phyloP scores from a whole-genome alignment of 2,113 vertebrate genomes.

The Colinus virginianus region DNA sequence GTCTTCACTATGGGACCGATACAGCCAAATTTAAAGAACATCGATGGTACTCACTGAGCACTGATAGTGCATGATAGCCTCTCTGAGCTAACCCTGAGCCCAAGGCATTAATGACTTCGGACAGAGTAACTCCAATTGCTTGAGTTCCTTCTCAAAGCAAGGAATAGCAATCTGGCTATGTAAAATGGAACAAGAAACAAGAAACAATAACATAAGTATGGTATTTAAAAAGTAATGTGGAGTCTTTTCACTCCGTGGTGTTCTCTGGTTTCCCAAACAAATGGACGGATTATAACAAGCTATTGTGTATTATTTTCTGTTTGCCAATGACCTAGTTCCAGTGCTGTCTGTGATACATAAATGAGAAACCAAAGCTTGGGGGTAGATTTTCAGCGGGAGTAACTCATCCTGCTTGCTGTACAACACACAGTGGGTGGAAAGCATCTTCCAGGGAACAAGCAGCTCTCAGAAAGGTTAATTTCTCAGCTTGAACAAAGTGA shows the following conservation, averaged over 20 bases:
- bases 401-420: rapidly evolving
- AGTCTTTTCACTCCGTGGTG: neutral
- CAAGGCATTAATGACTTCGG: no score
- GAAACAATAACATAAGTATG: rapidly evolving
- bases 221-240: neutral
- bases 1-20: neutral
- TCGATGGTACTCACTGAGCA: neutral
- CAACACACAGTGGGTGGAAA: neutral
- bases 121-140: neutral
- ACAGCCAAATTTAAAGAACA: neutral
- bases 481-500: neutral
- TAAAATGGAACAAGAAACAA: neutral
- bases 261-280: neutral
- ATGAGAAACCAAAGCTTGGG: neutral
- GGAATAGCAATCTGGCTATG: neutral
- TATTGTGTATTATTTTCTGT: constrained; percentile 26
- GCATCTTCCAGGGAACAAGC: neutral
- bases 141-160: neutral
- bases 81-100: neutral
- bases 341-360: neutral
- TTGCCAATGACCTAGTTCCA: neutral
- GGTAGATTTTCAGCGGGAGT: neutral
- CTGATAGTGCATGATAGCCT: rapidly evolving
- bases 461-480: neutral
- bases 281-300: neutral